Evolutionary conservation across 2,113 vertebrate species (phyloP).

Genomic region (Caranx melampygus): DNA sequence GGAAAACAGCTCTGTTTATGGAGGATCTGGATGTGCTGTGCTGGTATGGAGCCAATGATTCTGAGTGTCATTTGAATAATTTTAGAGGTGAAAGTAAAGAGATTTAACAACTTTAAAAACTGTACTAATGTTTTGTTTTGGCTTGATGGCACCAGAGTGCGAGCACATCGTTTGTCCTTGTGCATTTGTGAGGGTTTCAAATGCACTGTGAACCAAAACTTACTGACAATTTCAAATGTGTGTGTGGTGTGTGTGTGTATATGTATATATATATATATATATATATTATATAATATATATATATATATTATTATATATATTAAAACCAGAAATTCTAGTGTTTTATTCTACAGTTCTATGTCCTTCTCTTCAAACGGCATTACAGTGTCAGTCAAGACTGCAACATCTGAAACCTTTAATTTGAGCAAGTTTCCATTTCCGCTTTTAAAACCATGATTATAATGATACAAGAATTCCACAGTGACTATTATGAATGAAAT

Average conservation of each 20-base stretch:
- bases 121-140: background rate
- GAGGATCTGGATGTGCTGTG: background rate
- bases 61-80: conserved; percentile 1
- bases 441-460: background rate
- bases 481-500: background rate
- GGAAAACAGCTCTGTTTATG: conserved; percentile 15
- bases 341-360: background rate
- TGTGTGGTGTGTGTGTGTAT: too few species aligned
- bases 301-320: too few species aligned
- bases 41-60: background rate
- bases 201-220: background rate
- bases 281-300: too few species aligned
- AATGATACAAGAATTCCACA: background rate
- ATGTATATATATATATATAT: too few species aligned
- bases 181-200: background rate
- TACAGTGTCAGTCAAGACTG: background rate
- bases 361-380: background rate
- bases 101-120: conserved; percentile 1
- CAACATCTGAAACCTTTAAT: too few species aligned
- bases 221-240: too few species aligned
- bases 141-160: background rate
- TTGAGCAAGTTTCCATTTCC: background rate
- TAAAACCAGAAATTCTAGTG: too few species aligned
- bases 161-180: background rate
- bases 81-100: conserved; percentile 21